A percentile compares a stretch with the other conserved stretches of the same genome.
Conservation (phyloP, 1,140 invertebrate genomes). For the Bombus superbus region DNA sequence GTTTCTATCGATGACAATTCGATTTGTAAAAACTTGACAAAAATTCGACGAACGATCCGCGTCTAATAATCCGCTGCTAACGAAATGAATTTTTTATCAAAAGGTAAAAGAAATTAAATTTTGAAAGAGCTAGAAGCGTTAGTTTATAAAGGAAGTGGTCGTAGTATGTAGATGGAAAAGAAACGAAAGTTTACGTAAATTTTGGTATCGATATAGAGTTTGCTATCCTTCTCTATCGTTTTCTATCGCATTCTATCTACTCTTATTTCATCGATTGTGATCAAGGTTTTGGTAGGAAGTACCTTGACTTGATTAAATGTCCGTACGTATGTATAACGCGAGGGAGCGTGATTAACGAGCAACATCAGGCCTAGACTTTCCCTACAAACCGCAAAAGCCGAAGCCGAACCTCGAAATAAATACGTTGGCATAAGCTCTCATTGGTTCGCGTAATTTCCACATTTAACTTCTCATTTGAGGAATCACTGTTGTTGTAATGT, state of each 20-base stretch:
- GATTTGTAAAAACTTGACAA: too few species aligned
- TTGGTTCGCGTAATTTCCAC: constrained; percentile 49
- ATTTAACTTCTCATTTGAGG: constrained; percentile 54
- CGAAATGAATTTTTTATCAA: too few species aligned
- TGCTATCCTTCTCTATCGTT: too few species aligned
- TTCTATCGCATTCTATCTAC: background rate
- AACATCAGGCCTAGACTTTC: background rate
- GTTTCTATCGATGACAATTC: too few species aligned
- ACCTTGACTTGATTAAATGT: background rate
- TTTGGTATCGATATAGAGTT: too few species aligned
- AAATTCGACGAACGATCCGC: too few species aligned
- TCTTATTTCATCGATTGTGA: background rate
- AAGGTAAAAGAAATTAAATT: too few species aligned
- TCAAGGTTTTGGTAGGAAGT: background rate
- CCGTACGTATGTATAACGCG: background rate
- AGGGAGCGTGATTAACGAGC: background rate
- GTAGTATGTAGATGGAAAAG: too few species aligned
- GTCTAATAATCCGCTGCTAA: too few species aligned
- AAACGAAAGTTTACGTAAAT: too few species aligned
- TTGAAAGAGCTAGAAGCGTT: too few species aligned
- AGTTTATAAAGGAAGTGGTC: too few species aligned
- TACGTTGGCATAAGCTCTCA: constrained; percentile 51
- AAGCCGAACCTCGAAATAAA: constrained; percentile 52
- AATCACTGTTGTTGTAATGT: background rate
- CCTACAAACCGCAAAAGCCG: constrained; percentile 13